Conservation (phyloP, 2,113 vertebrate genomes). For the Lethenteron reissneri region DNA sequence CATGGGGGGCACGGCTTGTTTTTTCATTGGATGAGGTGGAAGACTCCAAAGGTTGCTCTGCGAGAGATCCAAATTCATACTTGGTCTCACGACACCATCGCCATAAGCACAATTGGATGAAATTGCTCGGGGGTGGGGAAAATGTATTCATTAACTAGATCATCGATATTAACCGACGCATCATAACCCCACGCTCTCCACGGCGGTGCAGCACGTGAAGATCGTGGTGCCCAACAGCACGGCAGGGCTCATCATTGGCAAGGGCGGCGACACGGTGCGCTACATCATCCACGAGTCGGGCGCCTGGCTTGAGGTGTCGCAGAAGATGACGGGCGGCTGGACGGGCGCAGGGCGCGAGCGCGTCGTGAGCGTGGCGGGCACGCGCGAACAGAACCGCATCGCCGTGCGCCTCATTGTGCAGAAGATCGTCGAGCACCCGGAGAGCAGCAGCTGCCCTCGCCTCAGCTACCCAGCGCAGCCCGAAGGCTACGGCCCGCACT, state of each 20-base stretch:
- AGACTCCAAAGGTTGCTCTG: too few species aligned
- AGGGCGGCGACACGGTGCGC: conserved; percentile 4
- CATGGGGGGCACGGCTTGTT: too few species aligned
- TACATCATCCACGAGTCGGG: conserved; percentile 5
- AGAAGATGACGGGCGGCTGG: neutral
- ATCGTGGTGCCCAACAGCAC: conserved; percentile 4
- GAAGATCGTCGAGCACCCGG: conserved; percentile 2
- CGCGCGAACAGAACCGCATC: neutral
- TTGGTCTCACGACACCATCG: too few species aligned
- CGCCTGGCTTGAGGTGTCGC: conserved; percentile 6
- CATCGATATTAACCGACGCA: too few species aligned
- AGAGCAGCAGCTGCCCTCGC: conserved; percentile 2
- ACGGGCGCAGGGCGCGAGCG: neutral
- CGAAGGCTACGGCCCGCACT: too few species aligned
- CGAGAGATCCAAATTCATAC: too few species aligned
- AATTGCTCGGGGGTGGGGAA: too few species aligned
- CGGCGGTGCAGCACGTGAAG: neutral
- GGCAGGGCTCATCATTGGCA: neutral
- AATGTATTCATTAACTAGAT: too few species aligned
- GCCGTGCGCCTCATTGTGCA: neutral
- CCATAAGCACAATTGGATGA: too few species aligned
- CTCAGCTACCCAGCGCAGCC: neutral
- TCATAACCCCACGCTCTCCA: too few species aligned
- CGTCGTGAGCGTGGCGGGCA: conserved; percentile 3
- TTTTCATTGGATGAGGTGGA: too few species aligned